Base-by-base conservation (phyloP, 1,140 invertebrate genomes). In the Zaprionus kolodkinae region DNA sequence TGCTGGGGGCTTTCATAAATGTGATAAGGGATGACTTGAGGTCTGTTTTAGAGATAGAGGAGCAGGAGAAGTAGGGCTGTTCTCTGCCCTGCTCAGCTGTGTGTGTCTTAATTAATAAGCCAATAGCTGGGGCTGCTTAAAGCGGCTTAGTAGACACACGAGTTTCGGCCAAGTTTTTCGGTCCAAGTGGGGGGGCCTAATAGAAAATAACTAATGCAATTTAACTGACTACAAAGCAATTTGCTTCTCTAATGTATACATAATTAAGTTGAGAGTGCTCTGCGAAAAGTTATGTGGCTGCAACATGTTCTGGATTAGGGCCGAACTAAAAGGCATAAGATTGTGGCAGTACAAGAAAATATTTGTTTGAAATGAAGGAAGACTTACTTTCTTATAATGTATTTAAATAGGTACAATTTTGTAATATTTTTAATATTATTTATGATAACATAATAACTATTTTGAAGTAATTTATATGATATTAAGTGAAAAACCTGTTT, bases 51-150 rank as follows among this genome's bases (percentile, higher is more conserved):
- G 21, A 21, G n/a, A n/a, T n/a, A n/a, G n/a, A n/a, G n/a, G n/a
- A n/a, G n/a, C n/a, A 21, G 65, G 73, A 50, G 38, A 3, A 30
- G 6, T 7, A 40, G 38, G 38, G 1, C 0, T 40, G 38, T 11
- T n/a, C 38, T n/a, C 13, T 40, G 6, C 38, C 0, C 1, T 13
- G 5, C 36, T 38, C 36, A 13, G 12, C 36, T 40, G 56, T 45
- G 76, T 80, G 64, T 72, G 64, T 79, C 84, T 84, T 87, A 87
- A 87, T 87, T 87, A 87, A 87, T 88, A 87, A 87, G 80, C 79
- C 84, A 88, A 87, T 87, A 78, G 80, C 70, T 63, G 59, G 40
- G 40, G 48, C 52, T 72, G 67, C 77, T 63, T 74, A 72, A 55
- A 69, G 69, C 67, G 27, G 73, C 72, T 60, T 64, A 65, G 11